Evolutionary conservation across 2,888 invertebrate genomes (phyloP).

Genomic region (Entomobrya proxima): DNA sequence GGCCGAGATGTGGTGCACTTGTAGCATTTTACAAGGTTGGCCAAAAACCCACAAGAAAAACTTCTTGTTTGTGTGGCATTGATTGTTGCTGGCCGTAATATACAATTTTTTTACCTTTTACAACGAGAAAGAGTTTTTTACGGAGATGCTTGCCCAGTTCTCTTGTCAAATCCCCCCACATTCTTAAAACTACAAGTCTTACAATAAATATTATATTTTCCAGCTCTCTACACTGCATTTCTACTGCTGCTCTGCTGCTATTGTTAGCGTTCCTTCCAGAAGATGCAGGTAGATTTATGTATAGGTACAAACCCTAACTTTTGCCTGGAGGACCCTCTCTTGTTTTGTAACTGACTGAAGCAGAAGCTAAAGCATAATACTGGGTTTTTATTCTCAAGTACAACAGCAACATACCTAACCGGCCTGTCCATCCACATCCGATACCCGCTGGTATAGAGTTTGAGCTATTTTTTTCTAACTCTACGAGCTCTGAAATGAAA

Average conservation of each 20-base stretch:
- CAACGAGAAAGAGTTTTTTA: background rate
- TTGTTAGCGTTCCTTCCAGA: too few species aligned
- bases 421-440: background rate
- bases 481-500: background rate
- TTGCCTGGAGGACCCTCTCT: conserved; percentile 2
- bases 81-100: too few species aligned
- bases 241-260: background rate
- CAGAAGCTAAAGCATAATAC: background rate
- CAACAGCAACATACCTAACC: background rate
- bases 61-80: too few species aligned
- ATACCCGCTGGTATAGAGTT: background rate
- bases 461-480: background rate
- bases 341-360: background rate
- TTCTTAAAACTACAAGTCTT: too few species aligned
- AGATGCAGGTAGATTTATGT: too few species aligned
- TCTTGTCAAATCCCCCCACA: background rate
- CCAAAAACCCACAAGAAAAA: too few species aligned
- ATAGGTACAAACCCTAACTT: too few species aligned
- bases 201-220: background rate
- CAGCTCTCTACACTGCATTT: background rate
- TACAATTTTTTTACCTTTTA: background rate
- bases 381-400: background rate
- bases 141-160: background rate
- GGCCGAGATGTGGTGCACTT: background rate
- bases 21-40: background rate